Conservation (phyloP, 2,113 vertebrate species). For the Larimichthys polyactis region DNA sequence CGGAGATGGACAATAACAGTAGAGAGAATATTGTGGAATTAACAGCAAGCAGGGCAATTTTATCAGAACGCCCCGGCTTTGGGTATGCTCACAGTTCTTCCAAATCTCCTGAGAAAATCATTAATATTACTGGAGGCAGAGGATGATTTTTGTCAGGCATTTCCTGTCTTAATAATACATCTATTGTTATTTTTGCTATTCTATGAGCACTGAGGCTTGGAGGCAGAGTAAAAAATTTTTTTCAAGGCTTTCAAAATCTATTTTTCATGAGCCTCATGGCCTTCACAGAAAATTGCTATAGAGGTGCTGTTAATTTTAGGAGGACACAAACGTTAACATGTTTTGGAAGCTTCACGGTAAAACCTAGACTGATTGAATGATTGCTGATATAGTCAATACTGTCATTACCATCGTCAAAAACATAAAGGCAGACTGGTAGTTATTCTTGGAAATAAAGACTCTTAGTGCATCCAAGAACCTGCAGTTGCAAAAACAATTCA, state of each 20-base stretch:
- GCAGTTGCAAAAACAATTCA: background rate
- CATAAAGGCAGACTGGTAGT: background rate
- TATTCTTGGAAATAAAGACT: background rate
- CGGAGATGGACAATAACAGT: conserved; percentile 61
- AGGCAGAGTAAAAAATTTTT: conserved; percentile 55
- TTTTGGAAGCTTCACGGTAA: conserved; percentile 48
- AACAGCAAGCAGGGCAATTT: conserved; percentile 74
- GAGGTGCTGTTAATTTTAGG: conserved; percentile 60
- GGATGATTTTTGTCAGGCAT: conserved; percentile 70
- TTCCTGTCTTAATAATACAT: conserved; percentile 71
- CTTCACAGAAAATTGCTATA: conserved; percentile 62
- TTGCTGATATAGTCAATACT: conserved; percentile 24
- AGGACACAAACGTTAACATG: conserved; percentile 62
- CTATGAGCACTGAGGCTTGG: conserved; percentile 47
- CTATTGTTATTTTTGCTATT: conserved; percentile 68
- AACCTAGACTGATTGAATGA: conserved; percentile 36
- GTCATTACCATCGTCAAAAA: conserved; percentile 2
- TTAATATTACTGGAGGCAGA: conserved; percentile 67
- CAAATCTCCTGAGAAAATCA: conserved; percentile 70
- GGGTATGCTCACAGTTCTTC: conserved; percentile 58
- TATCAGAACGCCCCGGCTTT: conserved; percentile 44
- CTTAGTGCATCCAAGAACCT: background rate
- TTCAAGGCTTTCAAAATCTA: conserved; percentile 74
- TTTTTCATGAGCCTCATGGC: conserved; percentile 69
- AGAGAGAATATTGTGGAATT: conserved; percentile 75